Evolutionary conservation across 2,888 invertebrate genomes (phyloP).

Genomic region (Troglohyphantes excavatus): DNA sequence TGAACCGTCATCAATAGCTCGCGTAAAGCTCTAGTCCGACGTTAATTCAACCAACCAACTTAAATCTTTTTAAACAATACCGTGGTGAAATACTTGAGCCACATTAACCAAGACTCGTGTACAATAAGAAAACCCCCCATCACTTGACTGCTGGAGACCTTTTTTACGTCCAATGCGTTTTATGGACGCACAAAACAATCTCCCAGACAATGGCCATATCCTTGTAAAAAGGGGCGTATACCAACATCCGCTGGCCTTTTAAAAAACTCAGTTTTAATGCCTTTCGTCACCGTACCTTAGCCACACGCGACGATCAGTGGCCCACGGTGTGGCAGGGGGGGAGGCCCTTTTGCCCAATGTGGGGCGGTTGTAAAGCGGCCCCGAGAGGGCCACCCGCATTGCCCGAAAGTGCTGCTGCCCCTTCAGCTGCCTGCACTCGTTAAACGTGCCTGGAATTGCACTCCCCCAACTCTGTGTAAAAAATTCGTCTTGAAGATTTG

Average conservation of each 20-base stretch:
- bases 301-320: constrained; percentile 46
- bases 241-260: not conserved
- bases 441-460: constrained; percentile 63
- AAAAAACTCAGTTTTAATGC: constrained; percentile 31
- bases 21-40: no score
- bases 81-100: not conserved
- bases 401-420: constrained; percentile 30
- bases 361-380: not conserved
- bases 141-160: not conserved
- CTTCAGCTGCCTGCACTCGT: constrained; percentile 37
- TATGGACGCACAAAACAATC: not conserved
- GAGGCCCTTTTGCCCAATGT: not conserved
- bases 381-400: constrained; percentile 61
- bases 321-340: not conserved
- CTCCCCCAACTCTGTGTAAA: constrained; percentile 12
- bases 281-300: constrained; percentile 64
- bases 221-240: constrained; percentile 29
- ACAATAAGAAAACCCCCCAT: not conserved
- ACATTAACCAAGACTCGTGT: not conserved
- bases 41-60: no score
- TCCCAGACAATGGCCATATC: not conserved
- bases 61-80: no score
- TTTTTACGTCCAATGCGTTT: not conserved
- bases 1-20: no score
- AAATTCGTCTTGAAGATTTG: not conserved